These are phyloP conservation scores for Cataglyphis hispanica DNA, from an alignment of 1,140 invertebrate genomes.

Conservation along the genomic window DNA sequence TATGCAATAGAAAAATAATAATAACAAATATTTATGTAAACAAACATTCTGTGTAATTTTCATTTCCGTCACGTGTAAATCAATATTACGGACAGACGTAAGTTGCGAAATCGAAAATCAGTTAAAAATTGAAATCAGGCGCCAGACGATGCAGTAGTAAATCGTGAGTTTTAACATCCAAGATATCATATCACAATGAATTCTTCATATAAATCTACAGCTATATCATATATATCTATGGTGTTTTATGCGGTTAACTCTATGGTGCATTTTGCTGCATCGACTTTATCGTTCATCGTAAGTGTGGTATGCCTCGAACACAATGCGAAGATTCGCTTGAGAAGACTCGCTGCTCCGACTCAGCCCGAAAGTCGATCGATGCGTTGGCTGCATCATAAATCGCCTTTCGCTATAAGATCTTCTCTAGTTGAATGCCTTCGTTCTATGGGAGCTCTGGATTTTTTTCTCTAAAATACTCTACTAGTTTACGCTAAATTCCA, in stretches of 20 bases:
- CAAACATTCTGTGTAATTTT: too few relatives aligned
- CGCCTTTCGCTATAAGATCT: conserved; percentile 45
- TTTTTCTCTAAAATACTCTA: background rate
- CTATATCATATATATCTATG: too few relatives aligned
- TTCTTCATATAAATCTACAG: conserved; percentile 56
- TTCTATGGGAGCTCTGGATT: conserved; percentile 54
- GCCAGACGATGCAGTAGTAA: conserved; percentile 35
- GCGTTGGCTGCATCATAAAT: conserved; percentile 64
- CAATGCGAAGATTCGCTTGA: conserved; percentile 52
- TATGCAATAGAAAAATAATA: too few relatives aligned
- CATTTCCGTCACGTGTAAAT: too few relatives aligned
- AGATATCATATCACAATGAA: conserved; percentile 37
- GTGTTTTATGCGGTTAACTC: conserved; percentile 39
- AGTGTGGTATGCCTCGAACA: conserved; percentile 38
- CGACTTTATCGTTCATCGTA: conserved; percentile 45
- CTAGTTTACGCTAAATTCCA: too few relatives aligned
- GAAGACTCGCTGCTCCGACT: conserved; percentile 39
- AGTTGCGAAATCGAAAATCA: conserved; percentile 38
- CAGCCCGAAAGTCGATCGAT: conserved; percentile 60
- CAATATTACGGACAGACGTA: conserved; percentile 1
- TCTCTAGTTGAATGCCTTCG: conserved; percentile 30
- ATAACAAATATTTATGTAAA: too few relatives aligned
- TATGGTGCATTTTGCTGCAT: conserved; percentile 40
- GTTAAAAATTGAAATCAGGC: conserved; percentile 50
- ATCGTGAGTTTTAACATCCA: conserved; percentile 27